Base-by-base conservation (phyloP, 2,888 invertebrate species). In the Ornithoptera priamus region DNA sequence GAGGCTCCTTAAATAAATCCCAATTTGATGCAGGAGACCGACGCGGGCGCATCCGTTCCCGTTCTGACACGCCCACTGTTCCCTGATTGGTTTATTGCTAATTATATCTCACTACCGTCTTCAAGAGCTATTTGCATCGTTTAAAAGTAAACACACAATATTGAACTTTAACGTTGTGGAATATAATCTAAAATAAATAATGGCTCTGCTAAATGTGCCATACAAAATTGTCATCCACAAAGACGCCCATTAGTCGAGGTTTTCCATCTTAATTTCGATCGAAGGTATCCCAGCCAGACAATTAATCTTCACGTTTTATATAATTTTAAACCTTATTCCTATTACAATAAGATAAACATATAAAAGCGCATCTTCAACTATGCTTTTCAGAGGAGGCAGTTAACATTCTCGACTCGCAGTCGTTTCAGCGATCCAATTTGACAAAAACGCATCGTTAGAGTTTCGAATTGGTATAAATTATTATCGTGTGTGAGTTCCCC, bases 121-220 rank as follows among this genome's bases (percentile, higher is more conserved):
- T 82, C 83, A 79, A 82, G 75, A 87, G 89, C 90, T 90, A 92
- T 92, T 92, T 90, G 90, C 89, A 92, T 87, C 90, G 82, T 89
- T 92, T 90, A 91, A 86, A 69, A 53, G 1, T 0, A 17, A 30
- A 10, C 75, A 77, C 74, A 7, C 57, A 24, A 82, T 75, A 76
- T 60, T 72, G 59, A 71, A 81, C 84, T 73, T 57, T 85, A 79
- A 46, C 0, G 0, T 0, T 0, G 42, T 0, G 0, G 0, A 0
- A n/a, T 76, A 85, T 59, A 74, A 75, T 68, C 56, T 22, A 71
- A 72, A 74, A 70, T 80, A 22, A 8, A 65, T 69, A 58, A 42
- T 2, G 0, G 8, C 36, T 6, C 0, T 46, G 24, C 76, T 79
- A 81, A 85, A 82, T 82, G 85, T 78, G 77, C 81, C 78, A 81